Evolutionary conservation across 2,888 invertebrate species (phyloP).

Genomic region (Eucera pruinosa): DNA sequence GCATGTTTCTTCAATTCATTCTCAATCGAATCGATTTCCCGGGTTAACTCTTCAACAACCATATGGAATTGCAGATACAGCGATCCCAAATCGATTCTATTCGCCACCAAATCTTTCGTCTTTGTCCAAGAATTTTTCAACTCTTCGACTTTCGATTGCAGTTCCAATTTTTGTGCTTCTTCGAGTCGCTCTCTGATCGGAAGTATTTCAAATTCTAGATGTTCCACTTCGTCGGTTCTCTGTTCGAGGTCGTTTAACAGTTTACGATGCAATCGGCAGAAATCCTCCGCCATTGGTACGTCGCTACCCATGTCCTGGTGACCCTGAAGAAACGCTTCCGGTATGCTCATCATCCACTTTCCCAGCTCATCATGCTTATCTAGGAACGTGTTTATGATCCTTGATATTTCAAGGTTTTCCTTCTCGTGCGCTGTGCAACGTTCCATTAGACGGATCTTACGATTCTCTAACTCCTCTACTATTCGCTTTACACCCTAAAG

Average conservation of each 20-base stretch:
- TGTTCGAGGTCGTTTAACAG: slow-evolving; percentile 90
- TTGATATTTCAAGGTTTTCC: slow-evolving; percentile 89
- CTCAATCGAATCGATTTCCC: slow-evolving; percentile 89
- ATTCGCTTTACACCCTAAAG: slow-evolving; percentile 87
- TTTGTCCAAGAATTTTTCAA: slow-evolving; percentile 88
- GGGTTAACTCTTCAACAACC: slow-evolving; percentile 88
- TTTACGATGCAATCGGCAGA: slow-evolving; percentile 90
- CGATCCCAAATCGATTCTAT: slow-evolving; percentile 88
- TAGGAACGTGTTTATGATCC: slow-evolving; percentile 89
- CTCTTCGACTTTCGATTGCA: slow-evolving; percentile 87
- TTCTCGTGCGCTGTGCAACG: slow-evolving; percentile 89
- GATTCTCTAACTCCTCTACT: slow-evolving; percentile 90
- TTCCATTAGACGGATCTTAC: slow-evolving; percentile 88
- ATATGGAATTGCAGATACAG: slow-evolving; percentile 90
- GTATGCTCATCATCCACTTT: slow-evolving; percentile 90
- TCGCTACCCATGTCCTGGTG: slow-evolving; percentile 91
- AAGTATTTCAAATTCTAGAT: slow-evolving; percentile 84
- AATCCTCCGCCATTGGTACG: slow-evolving; percentile 88
- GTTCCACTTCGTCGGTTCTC: slow-evolving; percentile 87
- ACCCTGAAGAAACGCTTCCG: slow-evolving; percentile 89
- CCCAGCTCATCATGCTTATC: slow-evolving; percentile 89
- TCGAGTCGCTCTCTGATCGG: slow-evolving; percentile 87
- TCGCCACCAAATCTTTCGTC: slow-evolving; percentile 87
- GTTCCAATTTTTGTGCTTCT: slow-evolving; percentile 87
- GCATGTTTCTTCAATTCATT: slow-evolving; percentile 85